Conservation (phyloP, 2,797 vertebrate species). For the Nannoperca australis region DNA sequence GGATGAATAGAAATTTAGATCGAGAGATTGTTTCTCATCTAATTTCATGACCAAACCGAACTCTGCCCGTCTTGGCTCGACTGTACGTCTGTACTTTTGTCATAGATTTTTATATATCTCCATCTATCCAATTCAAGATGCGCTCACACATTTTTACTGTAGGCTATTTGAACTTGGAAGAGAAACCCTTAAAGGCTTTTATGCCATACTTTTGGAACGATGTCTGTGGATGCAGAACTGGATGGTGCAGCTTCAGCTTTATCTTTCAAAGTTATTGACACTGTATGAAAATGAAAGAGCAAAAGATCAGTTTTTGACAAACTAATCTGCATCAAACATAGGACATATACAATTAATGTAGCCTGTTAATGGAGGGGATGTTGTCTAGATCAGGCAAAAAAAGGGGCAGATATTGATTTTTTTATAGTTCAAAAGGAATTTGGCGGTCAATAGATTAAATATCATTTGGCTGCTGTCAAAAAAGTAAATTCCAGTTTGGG, state of each 20-base stretch:
- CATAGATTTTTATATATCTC: slow-evolving; percentile 6
- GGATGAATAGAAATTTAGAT: neutral
- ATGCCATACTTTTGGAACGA: neutral
- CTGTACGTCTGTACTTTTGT: neutral
- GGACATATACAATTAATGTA: neutral
- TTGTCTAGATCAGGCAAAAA: too few species aligned
- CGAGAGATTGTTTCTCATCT: neutral
- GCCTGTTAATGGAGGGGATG: neutral
- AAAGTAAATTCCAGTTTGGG: neutral
- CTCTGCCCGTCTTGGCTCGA: neutral
- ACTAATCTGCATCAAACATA: neutral
- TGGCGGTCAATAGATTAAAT: neutral
- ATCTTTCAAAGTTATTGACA: slow-evolving; percentile 1
- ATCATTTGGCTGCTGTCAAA: neutral
- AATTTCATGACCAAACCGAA: neutral
- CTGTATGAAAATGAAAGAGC: slow-evolving; percentile 17
- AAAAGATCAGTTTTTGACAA: neutral
- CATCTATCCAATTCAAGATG: neutral
- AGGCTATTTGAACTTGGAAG: slow-evolving; percentile 24
- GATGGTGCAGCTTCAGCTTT: neutral
- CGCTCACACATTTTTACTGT: neutral
- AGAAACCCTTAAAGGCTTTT: slow-evolving; percentile 15
- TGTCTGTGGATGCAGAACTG: slow-evolving; percentile 8
- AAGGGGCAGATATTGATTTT: neutral
- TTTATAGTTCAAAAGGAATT: neutral